Evolutionary conservation across 1,140 invertebrate genomes (phyloP).

Genomic region (Drosophila melanica): DNA sequence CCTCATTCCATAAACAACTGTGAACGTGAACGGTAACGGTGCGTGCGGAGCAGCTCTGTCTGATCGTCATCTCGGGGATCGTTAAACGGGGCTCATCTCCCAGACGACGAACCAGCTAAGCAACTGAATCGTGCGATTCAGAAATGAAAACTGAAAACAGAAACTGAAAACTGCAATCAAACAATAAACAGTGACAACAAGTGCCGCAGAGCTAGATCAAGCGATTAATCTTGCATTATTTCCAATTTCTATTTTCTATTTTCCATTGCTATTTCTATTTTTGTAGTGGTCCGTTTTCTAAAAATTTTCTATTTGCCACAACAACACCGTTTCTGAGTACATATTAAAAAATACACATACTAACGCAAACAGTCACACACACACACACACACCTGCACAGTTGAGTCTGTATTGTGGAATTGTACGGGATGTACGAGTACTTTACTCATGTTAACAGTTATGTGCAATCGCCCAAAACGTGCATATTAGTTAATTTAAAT

Average conservation of each 20-base stretch:
- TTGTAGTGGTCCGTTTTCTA: slow-evolving; percentile 27
- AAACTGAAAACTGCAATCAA: slow-evolving; percentile 17
- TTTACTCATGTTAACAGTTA: slow-evolving; percentile 29
- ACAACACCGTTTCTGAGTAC: slow-evolving; percentile 9
- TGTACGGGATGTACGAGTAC: slow-evolving; percentile 13
- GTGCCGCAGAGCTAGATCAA: slow-evolving; percentile 14
- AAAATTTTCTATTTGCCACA: slow-evolving; percentile 7
- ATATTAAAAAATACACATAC: slow-evolving; percentile 12
- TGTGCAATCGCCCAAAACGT: slow-evolving; percentile 64
- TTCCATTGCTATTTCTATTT: slow-evolving; percentile 48
- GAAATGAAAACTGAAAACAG: slow-evolving; percentile 9
- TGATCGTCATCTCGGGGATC: slow-evolving; percentile 15
- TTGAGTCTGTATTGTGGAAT: slow-evolving; percentile 1
- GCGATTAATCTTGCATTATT: slow-evolving; percentile 17
- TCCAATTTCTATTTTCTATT: slow-evolving; percentile 38
- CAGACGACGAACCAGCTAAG: background rate
- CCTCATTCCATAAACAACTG: slow-evolving; percentile 73
- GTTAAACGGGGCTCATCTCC: slow-evolving; percentile 30
- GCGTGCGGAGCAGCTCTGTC: slow-evolving; percentile 39
- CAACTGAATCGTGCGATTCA: slow-evolving; percentile 12
- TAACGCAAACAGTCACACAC: background rate
- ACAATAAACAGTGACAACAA: slow-evolving; percentile 17
- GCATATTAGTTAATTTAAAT: slow-evolving; percentile 24
- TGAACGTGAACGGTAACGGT: slow-evolving; percentile 79
- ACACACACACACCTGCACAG: background rate